Percentiles rank a stretch among this genome's conserved stretches.
Evolutionary conservation across 2,888 invertebrate genomes (phyloP).

Genomic region (Horisme vitalbata): DNA sequence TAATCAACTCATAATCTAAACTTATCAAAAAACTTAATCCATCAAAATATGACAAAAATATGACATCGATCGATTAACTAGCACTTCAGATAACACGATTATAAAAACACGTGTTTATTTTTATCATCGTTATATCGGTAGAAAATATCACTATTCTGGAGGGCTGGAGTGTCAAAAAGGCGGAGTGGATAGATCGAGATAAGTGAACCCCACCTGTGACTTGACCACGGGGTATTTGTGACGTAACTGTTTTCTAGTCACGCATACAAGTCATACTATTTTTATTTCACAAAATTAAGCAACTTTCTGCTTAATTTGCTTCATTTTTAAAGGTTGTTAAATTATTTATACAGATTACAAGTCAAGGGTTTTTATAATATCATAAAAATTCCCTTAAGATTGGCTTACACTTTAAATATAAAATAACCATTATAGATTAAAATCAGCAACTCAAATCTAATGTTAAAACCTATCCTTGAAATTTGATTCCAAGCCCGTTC

Average conservation of each 20-base stretch:
- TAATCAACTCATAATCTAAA: constrained; percentile 27
- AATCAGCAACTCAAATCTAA: too few species aligned
- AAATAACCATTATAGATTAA: too few species aligned
- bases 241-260: constrained; percentile 22
- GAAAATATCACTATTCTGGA: constrained; percentile 50
- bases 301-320: too few species aligned
- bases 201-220: constrained; percentile 61
- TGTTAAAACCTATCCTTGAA: too few species aligned
- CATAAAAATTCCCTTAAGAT: too few species aligned
- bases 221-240: constrained; percentile 31
- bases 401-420: too few species aligned
- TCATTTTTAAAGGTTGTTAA: too few species aligned
- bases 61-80: constrained; percentile 40
- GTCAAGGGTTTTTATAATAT: too few species aligned
- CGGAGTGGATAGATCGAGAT: constrained; percentile 71
- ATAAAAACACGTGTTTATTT: constrained; percentile 69
- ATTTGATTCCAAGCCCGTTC: too few species aligned
- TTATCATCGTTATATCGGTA: constrained; percentile 57
- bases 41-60: constrained; percentile 42
- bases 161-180: constrained; percentile 68
- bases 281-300: too few species aligned
- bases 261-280: constrained; percentile 26
- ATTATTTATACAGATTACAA: too few species aligned
- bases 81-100: constrained; percentile 53
- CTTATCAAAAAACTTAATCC: constrained; percentile 35